These are phyloP conservation scores for Heliothis virescens DNA, from an alignment of 1,140 invertebrate species.

Conservation along the genomic window DNA sequence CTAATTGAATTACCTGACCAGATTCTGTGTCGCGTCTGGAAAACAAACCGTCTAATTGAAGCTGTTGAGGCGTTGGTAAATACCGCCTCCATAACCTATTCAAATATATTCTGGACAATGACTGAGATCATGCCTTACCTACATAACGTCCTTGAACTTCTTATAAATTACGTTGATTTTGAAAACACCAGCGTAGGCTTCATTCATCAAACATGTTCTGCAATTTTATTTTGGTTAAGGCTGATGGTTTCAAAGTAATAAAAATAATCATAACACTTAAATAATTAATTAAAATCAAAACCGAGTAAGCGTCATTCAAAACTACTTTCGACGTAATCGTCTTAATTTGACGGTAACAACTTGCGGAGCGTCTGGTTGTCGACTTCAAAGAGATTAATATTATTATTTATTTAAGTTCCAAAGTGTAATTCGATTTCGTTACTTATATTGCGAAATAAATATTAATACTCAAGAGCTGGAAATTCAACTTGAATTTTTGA, in stretches of 20 bases:
- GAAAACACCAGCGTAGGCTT: too few species aligned
- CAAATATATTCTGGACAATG: background rate
- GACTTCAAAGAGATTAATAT: conserved; percentile 2
- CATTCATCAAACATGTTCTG: too few species aligned
- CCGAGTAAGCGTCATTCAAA: background rate
- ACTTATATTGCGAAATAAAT: background rate
- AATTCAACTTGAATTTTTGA: too few species aligned
- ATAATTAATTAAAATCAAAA: background rate
- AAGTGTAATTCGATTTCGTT: background rate
- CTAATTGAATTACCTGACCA: conserved; percentile 53
- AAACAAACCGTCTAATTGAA: conserved; percentile 39
- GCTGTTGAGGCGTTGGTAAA: conserved; percentile 12
- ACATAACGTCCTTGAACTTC: too few species aligned
- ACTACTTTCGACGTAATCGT: background rate
- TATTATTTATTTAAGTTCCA: background rate
- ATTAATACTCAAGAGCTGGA: too few species aligned
- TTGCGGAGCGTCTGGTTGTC: background rate
- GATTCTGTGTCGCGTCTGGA: conserved; percentile 49
- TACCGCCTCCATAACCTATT: background rate
- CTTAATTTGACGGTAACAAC: conserved; percentile 3
- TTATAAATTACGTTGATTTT: too few species aligned
- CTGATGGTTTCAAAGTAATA: too few species aligned
- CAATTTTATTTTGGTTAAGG: too few species aligned
- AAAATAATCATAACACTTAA: too few species aligned
- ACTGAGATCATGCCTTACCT: background rate